These are phyloP conservation scores for Cirrhinus mrigala DNA, from an alignment of 2,797 vertebrate species.

Conservation along the genomic window DNA sequence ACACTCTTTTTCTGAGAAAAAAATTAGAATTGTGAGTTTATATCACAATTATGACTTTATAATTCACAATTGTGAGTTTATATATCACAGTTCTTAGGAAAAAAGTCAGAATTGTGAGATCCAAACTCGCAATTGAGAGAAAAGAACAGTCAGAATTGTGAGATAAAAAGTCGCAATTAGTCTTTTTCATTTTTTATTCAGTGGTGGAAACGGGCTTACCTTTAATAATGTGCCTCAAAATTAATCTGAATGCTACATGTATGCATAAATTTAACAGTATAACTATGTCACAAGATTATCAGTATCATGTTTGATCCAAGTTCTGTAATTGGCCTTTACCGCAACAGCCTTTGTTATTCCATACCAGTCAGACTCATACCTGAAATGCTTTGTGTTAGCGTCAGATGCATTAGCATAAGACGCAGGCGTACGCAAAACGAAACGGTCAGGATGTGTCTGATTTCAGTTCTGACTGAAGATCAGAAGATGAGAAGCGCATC, in stretches of 20 bases:
- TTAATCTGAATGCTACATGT: neutral
- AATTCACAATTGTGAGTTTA: too few relatives aligned
- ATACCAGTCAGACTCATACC: neutral
- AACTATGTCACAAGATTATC: neutral
- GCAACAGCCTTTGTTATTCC: neutral
- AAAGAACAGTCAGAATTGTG: too few relatives aligned
- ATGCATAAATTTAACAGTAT: neutral
- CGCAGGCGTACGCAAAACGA: neutral
- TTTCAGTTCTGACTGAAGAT: conserved; percentile 42
- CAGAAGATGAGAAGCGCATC: conserved; percentile 16
- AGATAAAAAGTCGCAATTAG: too few relatives aligned
- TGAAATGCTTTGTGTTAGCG: neutral
- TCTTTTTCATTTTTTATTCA: too few relatives aligned
- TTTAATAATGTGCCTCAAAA: neutral
- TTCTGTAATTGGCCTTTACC: neutral
- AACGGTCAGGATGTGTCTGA: conserved; percentile 19
- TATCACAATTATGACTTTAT: too few relatives aligned
- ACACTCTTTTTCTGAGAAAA: too few relatives aligned
- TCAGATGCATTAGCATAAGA: conserved; percentile 24
- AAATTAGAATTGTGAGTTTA: too few relatives aligned
- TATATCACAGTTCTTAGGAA: too few relatives aligned
- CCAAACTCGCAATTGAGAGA: too few relatives aligned
- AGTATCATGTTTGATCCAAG: neutral
- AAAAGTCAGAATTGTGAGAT: too few relatives aligned
- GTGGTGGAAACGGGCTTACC: too few relatives aligned